These are phyloP conservation scores for Panurus biarmicus DNA, from an alignment of 2,113 vertebrate species.

Conservation along the genomic window DNA sequence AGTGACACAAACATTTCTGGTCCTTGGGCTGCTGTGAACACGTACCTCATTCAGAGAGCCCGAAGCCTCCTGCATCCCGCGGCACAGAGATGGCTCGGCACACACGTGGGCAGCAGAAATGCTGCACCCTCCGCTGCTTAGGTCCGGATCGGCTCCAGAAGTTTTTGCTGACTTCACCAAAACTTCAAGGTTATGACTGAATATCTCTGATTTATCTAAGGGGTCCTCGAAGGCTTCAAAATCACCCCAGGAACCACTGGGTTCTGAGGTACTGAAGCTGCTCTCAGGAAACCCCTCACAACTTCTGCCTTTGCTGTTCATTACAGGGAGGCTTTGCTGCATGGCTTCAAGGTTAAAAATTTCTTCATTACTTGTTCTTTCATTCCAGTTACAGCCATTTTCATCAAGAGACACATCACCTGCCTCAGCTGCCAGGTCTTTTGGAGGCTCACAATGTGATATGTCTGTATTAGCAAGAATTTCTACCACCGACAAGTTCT, in stretches of 20 bases:
- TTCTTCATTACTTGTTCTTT: background rate
- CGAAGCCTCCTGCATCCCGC: background rate
- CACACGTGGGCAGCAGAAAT: background rate
- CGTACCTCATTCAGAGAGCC: constrained; percentile 21
- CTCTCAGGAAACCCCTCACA: background rate
- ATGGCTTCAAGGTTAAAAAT: background rate
- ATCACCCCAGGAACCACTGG: constrained; percentile 54
- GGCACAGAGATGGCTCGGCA: background rate
- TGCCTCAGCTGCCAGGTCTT: background rate
- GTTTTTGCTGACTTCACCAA: background rate
- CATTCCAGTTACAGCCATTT: background rate
- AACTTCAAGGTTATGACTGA: background rate
- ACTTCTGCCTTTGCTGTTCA: background rate
- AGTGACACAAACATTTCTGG: background rate
- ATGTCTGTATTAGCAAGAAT: background rate
- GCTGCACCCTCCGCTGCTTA: accelerated
- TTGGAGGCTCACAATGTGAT: background rate
- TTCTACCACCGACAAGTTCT: background rate
- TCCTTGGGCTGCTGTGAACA: background rate
- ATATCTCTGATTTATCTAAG: background rate
- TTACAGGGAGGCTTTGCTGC: background rate
- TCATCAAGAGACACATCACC: background rate
- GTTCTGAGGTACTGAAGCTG: background rate
- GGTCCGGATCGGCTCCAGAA: background rate
- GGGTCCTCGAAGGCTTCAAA: constrained; percentile 65